Percentiles rank a stretch among this genome's conserved stretches.
phyloP scores from a whole-genome alignment of 2,797 vertebrate species.

The Morus bassanus region DNA sequence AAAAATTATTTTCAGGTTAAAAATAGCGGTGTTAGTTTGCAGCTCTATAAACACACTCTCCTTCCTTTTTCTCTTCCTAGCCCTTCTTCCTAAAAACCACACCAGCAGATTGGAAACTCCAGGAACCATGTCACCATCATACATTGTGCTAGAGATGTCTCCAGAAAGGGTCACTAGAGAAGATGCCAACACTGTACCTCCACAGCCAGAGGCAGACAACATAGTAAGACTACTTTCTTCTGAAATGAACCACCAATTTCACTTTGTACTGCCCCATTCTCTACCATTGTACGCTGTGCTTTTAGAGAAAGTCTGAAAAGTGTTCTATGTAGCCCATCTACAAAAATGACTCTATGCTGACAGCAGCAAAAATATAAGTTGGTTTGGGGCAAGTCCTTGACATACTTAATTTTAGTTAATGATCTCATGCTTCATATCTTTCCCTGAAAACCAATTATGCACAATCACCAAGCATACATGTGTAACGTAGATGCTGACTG shows the following conservation, averaged over 20 bases:
- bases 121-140: neutral
- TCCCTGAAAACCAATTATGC: neutral
- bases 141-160: neutral
- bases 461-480: neutral
- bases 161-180: neutral
- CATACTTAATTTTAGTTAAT: neutral
- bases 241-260: neutral
- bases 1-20: neutral
- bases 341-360: neutral
- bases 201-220: neutral
- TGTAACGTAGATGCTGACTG: neutral
- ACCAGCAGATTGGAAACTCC: neutral
- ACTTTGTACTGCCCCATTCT: neutral
- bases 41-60: neutral
- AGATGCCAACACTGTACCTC: neutral
- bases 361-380: neutral
- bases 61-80: neutral
- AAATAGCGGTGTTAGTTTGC: neutral
- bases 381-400: neutral
- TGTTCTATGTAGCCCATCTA: neutral
- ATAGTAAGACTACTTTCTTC: neutral
- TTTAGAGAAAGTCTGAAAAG: neutral
- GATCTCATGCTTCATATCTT: neutral
- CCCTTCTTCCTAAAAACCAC: neutral
- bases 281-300: neutral